Conservation (phyloP, 2,888 invertebrate species). For the Cenopis cana region DNA sequence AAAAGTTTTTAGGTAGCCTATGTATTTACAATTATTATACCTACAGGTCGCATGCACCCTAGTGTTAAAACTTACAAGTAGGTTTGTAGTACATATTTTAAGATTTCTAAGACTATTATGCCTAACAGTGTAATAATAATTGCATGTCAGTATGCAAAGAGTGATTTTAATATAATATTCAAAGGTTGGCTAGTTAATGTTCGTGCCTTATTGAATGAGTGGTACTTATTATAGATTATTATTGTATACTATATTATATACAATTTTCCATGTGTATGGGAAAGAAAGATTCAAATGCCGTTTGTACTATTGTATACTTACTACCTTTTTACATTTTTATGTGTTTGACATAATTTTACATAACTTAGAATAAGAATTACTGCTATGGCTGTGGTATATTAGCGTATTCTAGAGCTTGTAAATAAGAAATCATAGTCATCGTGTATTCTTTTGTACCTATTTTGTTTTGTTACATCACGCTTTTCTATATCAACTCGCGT, state of each 20-base stretch:
- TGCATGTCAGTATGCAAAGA: conserved; percentile 60
- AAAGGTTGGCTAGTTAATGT: conserved; percentile 56
- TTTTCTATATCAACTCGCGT: conserved; percentile 9
- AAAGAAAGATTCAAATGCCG: conserved; percentile 55
- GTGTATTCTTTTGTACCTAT: conserved; percentile 26
- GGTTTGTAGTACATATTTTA: conserved; percentile 62
- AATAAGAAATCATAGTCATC: conserved; percentile 73
- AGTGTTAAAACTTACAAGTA: conserved; percentile 50
- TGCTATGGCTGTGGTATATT: conserved; percentile 75
- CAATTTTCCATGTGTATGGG: conserved; percentile 47
- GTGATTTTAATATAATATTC: conserved; percentile 57
- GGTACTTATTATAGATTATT: conserved; percentile 58
- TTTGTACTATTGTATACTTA: conserved; percentile 50
- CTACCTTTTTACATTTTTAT: conserved; percentile 45
- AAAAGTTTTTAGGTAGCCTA: background rate
- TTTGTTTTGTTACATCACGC: background rate
- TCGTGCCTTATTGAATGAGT: conserved; percentile 74
- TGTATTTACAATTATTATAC: background rate
- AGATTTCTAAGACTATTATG: conserved; percentile 65
- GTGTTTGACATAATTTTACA: conserved; percentile 40
- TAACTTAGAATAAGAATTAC: conserved; percentile 63
- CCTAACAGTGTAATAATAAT: conserved; percentile 48
- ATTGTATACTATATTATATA: conserved; percentile 48
- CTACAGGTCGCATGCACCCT: conserved; percentile 18
- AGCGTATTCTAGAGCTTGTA: conserved; percentile 56